Conservation (phyloP, 2,113 vertebrate species). For the Chaetodon trifascialis region DNA sequence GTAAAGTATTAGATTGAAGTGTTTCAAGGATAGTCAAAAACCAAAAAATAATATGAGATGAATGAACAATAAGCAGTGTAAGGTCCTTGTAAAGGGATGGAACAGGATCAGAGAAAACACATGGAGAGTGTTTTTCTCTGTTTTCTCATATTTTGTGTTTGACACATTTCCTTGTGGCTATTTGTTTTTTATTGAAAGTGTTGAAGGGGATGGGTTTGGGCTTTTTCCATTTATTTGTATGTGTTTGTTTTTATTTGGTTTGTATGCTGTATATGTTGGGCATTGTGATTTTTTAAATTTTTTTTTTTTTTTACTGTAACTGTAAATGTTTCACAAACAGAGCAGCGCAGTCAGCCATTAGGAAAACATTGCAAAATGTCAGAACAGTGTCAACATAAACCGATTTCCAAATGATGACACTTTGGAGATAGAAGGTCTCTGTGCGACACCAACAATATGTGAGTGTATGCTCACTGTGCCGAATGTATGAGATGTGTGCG, state of each 20-base stretch:
- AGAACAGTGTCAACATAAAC: constrained; percentile 46
- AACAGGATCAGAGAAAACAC: constrained; percentile 66
- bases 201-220: constrained; percentile 55
- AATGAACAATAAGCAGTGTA: constrained; percentile 48
- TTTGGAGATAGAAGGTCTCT: constrained; percentile 45
- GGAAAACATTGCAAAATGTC: constrained; percentile 26
- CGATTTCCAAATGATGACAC: constrained; percentile 49
- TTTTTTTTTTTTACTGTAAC: constrained; percentile 4
- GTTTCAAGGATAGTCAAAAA: constrained; percentile 41
- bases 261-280: constrained; percentile 44
- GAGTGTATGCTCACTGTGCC: constrained; percentile 56
- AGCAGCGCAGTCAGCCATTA: constrained; percentile 37
- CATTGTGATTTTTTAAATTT: constrained; percentile 13
- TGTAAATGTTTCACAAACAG: constrained; percentile 45
- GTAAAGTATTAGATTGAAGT: constrained; percentile 35
- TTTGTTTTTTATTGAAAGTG: constrained; percentile 33
- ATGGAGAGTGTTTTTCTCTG: constrained; percentile 43
- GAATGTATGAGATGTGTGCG: constrained; percentile 56
- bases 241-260: constrained; percentile 54
- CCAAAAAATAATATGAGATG: constrained; percentile 38
- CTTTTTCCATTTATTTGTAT: constrained; percentile 58
- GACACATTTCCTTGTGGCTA: constrained; percentile 55
- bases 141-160: constrained; percentile 49
- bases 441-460: constrained; percentile 65
- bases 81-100: constrained; percentile 48